These are phyloP conservation scores for Dasypogon diadema DNA, from an alignment of 2,888 invertebrate genomes.

Conservation along the genomic window DNA sequence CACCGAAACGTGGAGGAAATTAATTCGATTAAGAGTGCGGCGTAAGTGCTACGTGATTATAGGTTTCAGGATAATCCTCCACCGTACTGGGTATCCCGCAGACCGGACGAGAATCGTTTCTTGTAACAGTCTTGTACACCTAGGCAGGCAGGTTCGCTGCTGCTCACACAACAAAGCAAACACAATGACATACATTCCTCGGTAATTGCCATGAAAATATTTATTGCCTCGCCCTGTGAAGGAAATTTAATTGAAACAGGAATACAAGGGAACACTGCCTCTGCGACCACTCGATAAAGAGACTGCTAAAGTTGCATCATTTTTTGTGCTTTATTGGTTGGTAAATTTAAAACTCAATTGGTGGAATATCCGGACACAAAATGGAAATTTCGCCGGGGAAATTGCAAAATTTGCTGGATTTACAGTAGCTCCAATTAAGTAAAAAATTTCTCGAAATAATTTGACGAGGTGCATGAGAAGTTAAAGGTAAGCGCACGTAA, in stretches of 20 bases:
- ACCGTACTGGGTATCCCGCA: too few species aligned
- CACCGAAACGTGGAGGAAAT: constrained; percentile 13
- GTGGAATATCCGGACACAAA: too few species aligned
- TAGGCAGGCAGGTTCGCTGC: too few species aligned
- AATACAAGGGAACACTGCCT: too few species aligned
- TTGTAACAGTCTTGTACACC: not conserved
- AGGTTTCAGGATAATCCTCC: not conserved
- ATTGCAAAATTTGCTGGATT: constrained; percentile 25
- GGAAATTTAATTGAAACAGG: not conserved
- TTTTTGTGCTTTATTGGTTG: too few species aligned
- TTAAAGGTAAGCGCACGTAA: too few species aligned
- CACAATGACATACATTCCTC: constrained; percentile 14
- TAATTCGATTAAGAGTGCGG: constrained; percentile 35
- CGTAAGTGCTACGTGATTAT: constrained; percentile 47
- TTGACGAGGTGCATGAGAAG: not conserved
- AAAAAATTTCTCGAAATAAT: not conserved
- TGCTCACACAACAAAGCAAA: not conserved
- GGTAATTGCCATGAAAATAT: constrained; percentile 23
- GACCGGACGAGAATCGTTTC: too few species aligned
- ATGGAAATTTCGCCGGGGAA: not conserved
- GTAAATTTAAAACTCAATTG: too few species aligned
- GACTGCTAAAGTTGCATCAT: too few species aligned
- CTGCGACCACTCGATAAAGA: too few species aligned
- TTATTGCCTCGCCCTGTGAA: not conserved
- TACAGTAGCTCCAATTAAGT: not conserved